These are phyloP conservation scores for Mythimna vitellina DNA, from an alignment of 2,888 invertebrate species.

Conservation along the genomic window DNA sequence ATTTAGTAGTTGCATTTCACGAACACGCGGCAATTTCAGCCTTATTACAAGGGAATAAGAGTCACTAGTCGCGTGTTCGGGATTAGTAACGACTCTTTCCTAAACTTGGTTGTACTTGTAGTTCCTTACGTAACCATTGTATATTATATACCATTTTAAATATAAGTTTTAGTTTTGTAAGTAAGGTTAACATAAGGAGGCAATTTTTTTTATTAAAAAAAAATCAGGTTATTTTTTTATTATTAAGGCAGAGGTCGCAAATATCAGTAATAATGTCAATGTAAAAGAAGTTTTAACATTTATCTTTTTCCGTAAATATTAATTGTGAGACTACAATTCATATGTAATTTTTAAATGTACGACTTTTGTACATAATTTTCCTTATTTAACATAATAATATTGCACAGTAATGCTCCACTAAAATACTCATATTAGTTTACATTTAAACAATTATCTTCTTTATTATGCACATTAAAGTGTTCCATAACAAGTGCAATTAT, in stretches of 20 bases:
- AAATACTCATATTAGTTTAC: constrained; percentile 50
- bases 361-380: constrained; percentile 28
- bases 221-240: not conserved
- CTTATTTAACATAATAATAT: constrained; percentile 12
- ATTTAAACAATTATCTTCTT: constrained; percentile 12
- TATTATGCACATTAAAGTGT: constrained; percentile 28
- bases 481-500: constrained; percentile 55
- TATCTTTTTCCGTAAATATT: not conserved
- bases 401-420: constrained; percentile 16
- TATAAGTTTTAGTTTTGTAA: constrained; percentile 20
- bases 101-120: constrained; percentile 15
- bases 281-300: not conserved
- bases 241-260: not conserved
- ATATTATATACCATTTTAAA: constrained; percentile 28
- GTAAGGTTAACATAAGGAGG: constrained; percentile 22
- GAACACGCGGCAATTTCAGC: not conserved
- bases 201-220: constrained; percentile 12
- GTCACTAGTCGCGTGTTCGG: not conserved
- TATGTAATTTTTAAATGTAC: constrained; percentile 16
- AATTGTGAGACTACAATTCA: not conserved
- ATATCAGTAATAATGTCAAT: not conserved
- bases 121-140: constrained; percentile 30
- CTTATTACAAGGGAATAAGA: not conserved
- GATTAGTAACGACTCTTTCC: not conserved
- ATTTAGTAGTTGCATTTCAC: constrained; percentile 3